phyloP scores from a whole-genome alignment of 2,113 vertebrate genomes.

The Leptodactylus fuscus region DNA sequence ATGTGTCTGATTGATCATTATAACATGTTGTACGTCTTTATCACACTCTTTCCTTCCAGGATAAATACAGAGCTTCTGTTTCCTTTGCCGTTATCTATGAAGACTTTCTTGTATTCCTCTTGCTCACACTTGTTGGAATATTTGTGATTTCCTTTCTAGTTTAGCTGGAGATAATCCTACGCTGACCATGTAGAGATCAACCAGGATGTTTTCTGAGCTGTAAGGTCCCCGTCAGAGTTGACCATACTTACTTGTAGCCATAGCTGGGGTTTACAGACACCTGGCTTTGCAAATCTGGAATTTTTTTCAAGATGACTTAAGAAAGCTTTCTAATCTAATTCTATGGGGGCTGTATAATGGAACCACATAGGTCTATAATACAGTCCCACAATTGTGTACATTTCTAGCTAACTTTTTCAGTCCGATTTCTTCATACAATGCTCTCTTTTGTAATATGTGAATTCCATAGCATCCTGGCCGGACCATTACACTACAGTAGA shows the following conservation, averaged over 20 bases:
- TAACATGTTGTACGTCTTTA: conserved; percentile 10
- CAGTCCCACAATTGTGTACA: not conserved
- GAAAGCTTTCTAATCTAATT: not conserved
- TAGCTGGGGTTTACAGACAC: no score
- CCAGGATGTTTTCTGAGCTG: not conserved
- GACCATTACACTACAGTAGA: not conserved
- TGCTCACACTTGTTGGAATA: conserved; percentile 30
- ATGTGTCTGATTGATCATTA: not conserved
- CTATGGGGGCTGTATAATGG: not conserved
- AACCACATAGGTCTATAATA: not conserved
- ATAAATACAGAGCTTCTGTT: not conserved
- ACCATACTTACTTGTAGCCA: not conserved
- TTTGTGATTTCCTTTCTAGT: conserved; percentile 17
- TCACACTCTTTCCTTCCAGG: conserved; percentile 11
- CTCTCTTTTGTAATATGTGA: not conserved
- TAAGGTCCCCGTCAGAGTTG: not conserved
- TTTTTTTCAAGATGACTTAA: not conserved
- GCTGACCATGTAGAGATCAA: not conserved
- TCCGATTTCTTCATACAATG: not conserved
- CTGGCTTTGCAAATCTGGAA: not conserved
- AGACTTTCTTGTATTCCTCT: conserved; percentile 3
- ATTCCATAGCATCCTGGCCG: not conserved
- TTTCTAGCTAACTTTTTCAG: not conserved
- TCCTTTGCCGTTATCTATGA: not conserved
- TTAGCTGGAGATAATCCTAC: not conserved